Conservation (phyloP, 2,888 invertebrate species). For the Trichogramma dendrolimi region DNA sequence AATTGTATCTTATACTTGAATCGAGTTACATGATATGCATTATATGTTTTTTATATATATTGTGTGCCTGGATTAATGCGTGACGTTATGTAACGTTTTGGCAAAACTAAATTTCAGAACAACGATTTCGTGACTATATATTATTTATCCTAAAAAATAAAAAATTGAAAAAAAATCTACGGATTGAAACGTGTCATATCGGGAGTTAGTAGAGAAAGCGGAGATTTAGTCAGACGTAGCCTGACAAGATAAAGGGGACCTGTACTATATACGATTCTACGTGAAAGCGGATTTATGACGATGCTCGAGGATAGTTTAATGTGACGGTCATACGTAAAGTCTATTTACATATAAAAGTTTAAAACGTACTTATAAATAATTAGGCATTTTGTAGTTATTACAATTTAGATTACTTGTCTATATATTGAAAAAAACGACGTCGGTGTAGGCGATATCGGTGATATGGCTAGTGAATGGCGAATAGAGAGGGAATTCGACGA, state of each 20-base stretch:
- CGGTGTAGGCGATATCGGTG: slow-evolving; percentile 6
- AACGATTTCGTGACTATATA: slow-evolving; percentile 18
- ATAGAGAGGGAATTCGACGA: slow-evolving; percentile 5
- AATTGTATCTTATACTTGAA: too few relatives aligned
- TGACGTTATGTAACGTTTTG: too few relatives aligned
- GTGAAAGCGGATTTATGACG: too few relatives aligned
- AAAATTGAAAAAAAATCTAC: not conserved
- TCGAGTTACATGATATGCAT: too few relatives aligned
- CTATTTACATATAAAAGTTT: slow-evolving; percentile 11
- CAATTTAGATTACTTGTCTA: too few relatives aligned
- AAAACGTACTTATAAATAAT: slow-evolving; percentile 12
- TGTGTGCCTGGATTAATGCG: too few relatives aligned
- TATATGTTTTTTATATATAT: too few relatives aligned
- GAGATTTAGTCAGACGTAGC: slow-evolving; percentile 5
- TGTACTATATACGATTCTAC: not conserved
- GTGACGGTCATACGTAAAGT: slow-evolving; percentile 8
- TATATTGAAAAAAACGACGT: not conserved
- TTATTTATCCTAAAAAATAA: slow-evolving; percentile 3
- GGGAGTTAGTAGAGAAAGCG: slow-evolving; percentile 9
- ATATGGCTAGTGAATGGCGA: not conserved
- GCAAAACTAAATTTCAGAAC: slow-evolving; percentile 4
- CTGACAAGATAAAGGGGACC: not conserved
- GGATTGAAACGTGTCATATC: not conserved
- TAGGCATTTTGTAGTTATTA: slow-evolving; percentile 9
- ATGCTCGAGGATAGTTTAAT: not conserved